Evolutionary conservation across 2,113 vertebrate species (phyloP).

Genomic region (Verasper variegatus): DNA sequence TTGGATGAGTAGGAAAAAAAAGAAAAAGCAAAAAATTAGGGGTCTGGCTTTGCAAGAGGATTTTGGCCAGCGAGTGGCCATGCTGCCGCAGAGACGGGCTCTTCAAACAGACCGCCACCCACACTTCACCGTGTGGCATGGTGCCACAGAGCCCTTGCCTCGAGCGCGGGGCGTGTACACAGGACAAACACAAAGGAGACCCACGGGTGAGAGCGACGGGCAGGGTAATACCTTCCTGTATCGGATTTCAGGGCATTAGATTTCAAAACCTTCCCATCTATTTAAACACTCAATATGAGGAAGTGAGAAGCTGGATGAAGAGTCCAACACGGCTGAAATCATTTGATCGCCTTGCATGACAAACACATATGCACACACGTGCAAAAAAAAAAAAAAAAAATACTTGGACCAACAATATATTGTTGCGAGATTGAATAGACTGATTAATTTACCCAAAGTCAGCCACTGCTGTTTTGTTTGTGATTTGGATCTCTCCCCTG

Average conservation of each 20-base stretch:
- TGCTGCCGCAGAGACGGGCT: slow-evolving; percentile 55
- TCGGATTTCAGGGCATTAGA: slow-evolving; percentile 68
- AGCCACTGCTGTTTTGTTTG: slow-evolving; percentile 54
- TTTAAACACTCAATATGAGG: slow-evolving; percentile 71
- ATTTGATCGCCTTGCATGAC: slow-evolving; percentile 45
- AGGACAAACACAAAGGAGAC: slow-evolving; percentile 78
- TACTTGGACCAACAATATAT: slow-evolving; percentile 29
- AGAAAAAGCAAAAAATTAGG: background rate
- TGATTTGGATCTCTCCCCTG: slow-evolving; percentile 47
- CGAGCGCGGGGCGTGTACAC: slow-evolving; percentile 71
- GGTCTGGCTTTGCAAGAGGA: slow-evolving; percentile 25
- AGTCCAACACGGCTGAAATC: slow-evolving; percentile 28
- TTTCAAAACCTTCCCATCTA: slow-evolving; percentile 72
- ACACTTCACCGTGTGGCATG: slow-evolving; percentile 68
- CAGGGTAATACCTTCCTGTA: slow-evolving; percentile 77
- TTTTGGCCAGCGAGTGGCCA: slow-evolving; percentile 54
- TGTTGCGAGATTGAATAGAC: slow-evolving; percentile 40
- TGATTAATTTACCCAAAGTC: slow-evolving; percentile 51
- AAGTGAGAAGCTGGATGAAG: slow-evolving; percentile 61
- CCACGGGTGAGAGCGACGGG: slow-evolving; percentile 68
- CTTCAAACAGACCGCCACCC: slow-evolving; percentile 73
- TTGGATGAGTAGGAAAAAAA: background rate
- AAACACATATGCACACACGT: background rate
- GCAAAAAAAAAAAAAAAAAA: background rate
- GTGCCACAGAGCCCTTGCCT: slow-evolving; percentile 75